Evolutionary conservation across 2,113 vertebrate genomes (phyloP), one percentile per base, ranked within the genome.

Genomic region (Podarcis cretensis): DNA sequence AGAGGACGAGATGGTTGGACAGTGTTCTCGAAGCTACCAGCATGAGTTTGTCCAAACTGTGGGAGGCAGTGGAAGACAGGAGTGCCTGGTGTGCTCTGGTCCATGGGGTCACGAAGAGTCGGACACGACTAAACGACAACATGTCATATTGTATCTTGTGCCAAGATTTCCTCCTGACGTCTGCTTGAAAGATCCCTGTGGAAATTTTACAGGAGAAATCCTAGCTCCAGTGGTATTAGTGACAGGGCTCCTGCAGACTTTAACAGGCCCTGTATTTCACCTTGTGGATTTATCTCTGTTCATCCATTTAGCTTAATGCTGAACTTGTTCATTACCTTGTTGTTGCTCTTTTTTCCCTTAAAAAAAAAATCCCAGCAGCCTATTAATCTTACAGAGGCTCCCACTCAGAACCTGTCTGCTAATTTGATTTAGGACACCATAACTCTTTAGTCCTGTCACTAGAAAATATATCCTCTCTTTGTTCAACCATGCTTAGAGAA

Each of bases 341-440:
- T 76, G 91, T 66, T 84, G 40, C 90, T 84, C 90, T 37, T 40
- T 27, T 54, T 83, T 23, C 23, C 48, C 48, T 12, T 48, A 2
- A 66, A 82, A 35, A 87, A 30, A 78, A 57, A 12, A 54, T 54
- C 48, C 9, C 10, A 80, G 81, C 93, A 87, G 90, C 86, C 85
- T 75, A 1, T 94, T 86, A 85, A 43, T 91, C 90, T 91, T 1
- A 0, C 68, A 3, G 18, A 21, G 69, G 81, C 89, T 91, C 89
- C 91, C 86, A 32, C 89, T 88, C 94, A 75, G 82, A 30, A 1
- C 57, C 83, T 87, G 91, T 79, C 92, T 84, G 1, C 75, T 87
- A 1, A 59, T 79, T 76, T 93, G 94, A 93, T 93, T 90, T 92
- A 86, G 69, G 90, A 84, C 2, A 79, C 87, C 86, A 85, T 86